phyloP scores from a whole-genome alignment of 2,888 invertebrate genomes.

The Ectemnius continuus region DNA sequence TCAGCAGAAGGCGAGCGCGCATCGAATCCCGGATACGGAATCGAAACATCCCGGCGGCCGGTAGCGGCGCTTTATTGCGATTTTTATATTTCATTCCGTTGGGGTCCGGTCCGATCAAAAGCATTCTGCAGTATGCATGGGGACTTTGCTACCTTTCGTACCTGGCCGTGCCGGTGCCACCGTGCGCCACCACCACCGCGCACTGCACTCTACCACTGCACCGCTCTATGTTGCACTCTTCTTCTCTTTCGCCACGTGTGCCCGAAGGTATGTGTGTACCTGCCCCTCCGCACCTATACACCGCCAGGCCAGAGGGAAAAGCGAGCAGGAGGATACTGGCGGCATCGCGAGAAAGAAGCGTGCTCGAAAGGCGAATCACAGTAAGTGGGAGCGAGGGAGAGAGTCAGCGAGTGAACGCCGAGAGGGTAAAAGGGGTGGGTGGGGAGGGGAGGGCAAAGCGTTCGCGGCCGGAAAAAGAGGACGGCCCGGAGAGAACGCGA shows the following conservation, averaged over 20 bases:
- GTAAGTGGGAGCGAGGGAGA: conserved; percentile 33
- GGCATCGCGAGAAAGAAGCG: conserved; percentile 33
- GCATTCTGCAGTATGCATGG: conserved; percentile 67
- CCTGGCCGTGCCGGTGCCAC: conserved; percentile 33
- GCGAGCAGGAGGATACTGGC: conserved; percentile 36
- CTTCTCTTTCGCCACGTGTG: conserved; percentile 6
- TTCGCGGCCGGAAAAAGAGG: neutral
- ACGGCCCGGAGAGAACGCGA: neutral
- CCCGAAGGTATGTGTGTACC: neutral
- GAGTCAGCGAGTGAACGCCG: conserved; percentile 15
- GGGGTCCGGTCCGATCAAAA: conserved; percentile 65
- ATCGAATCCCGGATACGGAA: conserved; percentile 63
- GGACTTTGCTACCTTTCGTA: conserved; percentile 57
- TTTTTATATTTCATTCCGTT: conserved; percentile 71
- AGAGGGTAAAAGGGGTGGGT: too few species aligned
- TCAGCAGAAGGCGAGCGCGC: conserved; percentile 41
- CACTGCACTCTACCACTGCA: too few species aligned
- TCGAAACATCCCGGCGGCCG: conserved; percentile 61
- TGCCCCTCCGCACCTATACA: neutral
- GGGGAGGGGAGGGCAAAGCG: neutral
- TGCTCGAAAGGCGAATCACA: neutral
- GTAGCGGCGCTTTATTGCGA: conserved; percentile 69
- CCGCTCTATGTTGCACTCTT: too few species aligned
- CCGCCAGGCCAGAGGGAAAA: conserved; percentile 40
- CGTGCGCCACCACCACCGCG: conserved; percentile 26